A percentile compares a stretch with the other conserved stretches of the same genome.
Conservation (phyloP, 2,797 vertebrate genomes). For the Microtus agrestis region DNA sequence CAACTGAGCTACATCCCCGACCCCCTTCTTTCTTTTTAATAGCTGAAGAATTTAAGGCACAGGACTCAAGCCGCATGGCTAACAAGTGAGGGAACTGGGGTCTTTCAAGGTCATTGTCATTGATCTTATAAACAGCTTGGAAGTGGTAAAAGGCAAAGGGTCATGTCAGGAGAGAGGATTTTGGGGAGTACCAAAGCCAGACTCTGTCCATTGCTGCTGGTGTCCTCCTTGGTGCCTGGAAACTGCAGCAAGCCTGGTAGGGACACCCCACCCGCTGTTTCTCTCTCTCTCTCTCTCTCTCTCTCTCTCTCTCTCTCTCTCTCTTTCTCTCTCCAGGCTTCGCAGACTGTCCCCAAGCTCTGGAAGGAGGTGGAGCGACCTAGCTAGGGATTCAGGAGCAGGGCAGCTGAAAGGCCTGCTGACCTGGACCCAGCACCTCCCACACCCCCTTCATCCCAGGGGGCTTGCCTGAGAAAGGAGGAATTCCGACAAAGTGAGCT, state of each 20-base stretch:
- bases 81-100: not conserved
- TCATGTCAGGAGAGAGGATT: not conserved
- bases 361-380: not conserved
- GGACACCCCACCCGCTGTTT: not conserved
- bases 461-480: not conserved
- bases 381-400: not conserved
- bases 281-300: too few relatives aligned
- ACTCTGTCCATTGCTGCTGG: not conserved
- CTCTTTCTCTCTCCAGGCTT: too few relatives aligned
- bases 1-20: not conserved
- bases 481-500: not conserved
- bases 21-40: not conserved
- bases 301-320: too few relatives aligned
- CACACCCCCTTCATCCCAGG: not conserved
- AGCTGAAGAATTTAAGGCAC: not conserved
- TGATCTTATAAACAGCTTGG: not conserved
- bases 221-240: rapidly evolving
- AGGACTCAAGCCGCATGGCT: not conserved
- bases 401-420: not conserved
- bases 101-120: not conserved
- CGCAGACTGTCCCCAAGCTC: not conserved
- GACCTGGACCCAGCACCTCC: not conserved
- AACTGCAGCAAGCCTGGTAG: not conserved
- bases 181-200: not conserved
- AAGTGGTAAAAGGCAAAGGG: not conserved